Percentiles rank a stretch among this genome's conserved stretches.
These are phyloP conservation scores for Steinernema khuongi DNA, from an alignment of 1,140 invertebrate genomes.

Conservation along the genomic window DNA sequence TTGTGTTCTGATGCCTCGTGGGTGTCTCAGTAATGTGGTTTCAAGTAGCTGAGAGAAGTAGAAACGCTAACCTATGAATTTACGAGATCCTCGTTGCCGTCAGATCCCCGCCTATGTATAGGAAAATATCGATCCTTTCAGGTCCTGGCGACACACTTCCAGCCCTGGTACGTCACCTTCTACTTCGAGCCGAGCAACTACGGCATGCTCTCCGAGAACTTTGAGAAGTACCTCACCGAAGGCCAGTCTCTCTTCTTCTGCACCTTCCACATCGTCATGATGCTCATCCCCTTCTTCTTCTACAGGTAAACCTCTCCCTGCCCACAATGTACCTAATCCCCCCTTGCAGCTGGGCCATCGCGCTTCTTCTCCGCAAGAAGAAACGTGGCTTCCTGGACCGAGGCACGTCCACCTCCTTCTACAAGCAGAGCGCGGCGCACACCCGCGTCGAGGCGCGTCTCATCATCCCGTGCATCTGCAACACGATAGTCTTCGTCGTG, in stretches of 20 bases:
- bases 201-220: conserved; percentile 53
- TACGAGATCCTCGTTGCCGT: too few relatives aligned
- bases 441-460: conserved; percentile 25
- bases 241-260: conserved; percentile 50
- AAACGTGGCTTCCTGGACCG: conserved; percentile 14
- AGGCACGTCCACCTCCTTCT: background rate
- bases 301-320: conserved; percentile 36
- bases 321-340: conserved; percentile 5
- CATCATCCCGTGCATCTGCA: conserved; percentile 51
- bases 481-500: conserved; percentile 48
- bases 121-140: conserved; percentile 29
- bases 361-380: conserved; percentile 27
- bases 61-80: too few relatives aligned
- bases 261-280: conserved; percentile 50
- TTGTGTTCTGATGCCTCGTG: background rate
- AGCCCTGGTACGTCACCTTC: conserved; percentile 54
- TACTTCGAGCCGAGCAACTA: conserved; percentile 51
- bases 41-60: too few relatives aligned
- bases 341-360: conserved; percentile 32
- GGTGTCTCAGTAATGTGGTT: background rate
- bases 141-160: conserved; percentile 51
- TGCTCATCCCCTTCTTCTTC: conserved; percentile 48
- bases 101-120: too few relatives aligned
- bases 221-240: conserved; percentile 44
- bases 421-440: background rate